Percentiles rank a stretch among this genome's conserved stretches.
Conservation (phyloP, 1,140 invertebrate species). For the Dinoponera quadriceps region DNA sequence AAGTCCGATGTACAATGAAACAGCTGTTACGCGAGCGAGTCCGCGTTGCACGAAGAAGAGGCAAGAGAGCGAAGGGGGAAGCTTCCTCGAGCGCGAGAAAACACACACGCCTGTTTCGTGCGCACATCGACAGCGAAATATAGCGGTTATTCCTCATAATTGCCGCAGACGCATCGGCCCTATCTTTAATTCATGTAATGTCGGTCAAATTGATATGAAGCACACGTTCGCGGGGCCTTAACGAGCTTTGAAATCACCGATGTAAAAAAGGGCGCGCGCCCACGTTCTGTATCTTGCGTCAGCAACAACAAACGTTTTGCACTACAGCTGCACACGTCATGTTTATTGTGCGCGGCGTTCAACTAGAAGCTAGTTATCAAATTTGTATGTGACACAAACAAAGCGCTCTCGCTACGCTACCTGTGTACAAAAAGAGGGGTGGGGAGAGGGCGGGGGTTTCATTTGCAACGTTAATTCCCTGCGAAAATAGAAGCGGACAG, state of each 20-base stretch:
- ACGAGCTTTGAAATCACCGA: conserved; percentile 51
- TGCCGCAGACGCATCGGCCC: not conserved
- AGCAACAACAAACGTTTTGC: conserved; percentile 46
- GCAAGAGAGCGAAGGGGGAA: not conserved
- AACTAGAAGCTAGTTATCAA: conserved; percentile 59
- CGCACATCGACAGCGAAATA: not conserved
- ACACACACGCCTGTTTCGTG: too few relatives aligned
- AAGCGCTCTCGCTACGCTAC: conserved; percentile 44
- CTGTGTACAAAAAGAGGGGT: conserved; percentile 35
- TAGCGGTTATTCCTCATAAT: conserved; percentile 27
- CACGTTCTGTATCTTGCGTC: conserved; percentile 44
- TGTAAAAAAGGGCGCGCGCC: conserved; percentile 34
- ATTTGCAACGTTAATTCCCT: conserved; percentile 34
- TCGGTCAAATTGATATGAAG: conserved; percentile 40
- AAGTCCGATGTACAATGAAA: conserved; percentile 61
- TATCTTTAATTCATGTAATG: conserved; percentile 32
- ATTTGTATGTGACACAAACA: conserved; percentile 56
- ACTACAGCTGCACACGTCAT: conserved; percentile 38
- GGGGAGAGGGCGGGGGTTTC: too few relatives aligned
- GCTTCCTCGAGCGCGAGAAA: too few relatives aligned
- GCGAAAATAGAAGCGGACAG: conserved; percentile 5
- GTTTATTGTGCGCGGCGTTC: conserved; percentile 46
- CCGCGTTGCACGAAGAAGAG: too few relatives aligned
- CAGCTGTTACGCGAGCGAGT: conserved; percentile 21
- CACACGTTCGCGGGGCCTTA: conserved; percentile 45